Base-by-base conservation (phyloP, 2,113 vertebrate genomes). In the Phasianus colchicus region DNA sequence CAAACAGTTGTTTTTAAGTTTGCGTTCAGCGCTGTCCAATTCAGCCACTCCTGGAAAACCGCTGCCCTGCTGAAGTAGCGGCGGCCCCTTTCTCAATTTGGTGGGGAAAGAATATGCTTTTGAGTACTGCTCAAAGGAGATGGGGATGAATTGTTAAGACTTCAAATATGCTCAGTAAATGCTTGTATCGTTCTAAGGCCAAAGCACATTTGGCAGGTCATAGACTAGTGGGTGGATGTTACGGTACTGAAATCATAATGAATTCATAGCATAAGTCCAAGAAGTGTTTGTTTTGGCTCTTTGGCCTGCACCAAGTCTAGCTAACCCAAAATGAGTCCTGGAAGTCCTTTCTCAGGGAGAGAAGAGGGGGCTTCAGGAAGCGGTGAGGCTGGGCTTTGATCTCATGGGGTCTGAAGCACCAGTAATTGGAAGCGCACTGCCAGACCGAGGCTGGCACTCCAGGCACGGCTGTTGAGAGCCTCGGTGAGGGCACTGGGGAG, bases 41-140 rank as follows among this genome's bases (percentile, higher is more conserved):
- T 64, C 43, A 72, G 45, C 36, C 11, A 17, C 38, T 55, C 55
- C 17, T 40, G 73, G 72, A 74, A 76, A 83, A 70, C 30, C 15
- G 25, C 17, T 80, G 45, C 32, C 0, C 0, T 66, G 7, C 0
- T 0, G 74, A 88, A 71, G 34, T 29, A 60, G 27, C 38, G 25
- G 47, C 38, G 20, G 47, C 14, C 55, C 27, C 30, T 70, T 48
- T 22, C 61, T 34, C 50, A 58, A 3, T 32, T 45, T 79, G 85
- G 30, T 83, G 11, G 52, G 47, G 79, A 50, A 2, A 4, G n/a
- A 54, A 2, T 82, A 2, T 60, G 42, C n/a, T 77, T 17, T 77
- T 50, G 55, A 82, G 81, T 74, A 72, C 48, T 48, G 20, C 27
- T 57, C 1, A 2, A 42, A 43, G 64, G 54, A 91, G 79, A 43